Base-by-base conservation (phyloP, 2,113 vertebrate species). In the Lycaon pictus region DNA sequence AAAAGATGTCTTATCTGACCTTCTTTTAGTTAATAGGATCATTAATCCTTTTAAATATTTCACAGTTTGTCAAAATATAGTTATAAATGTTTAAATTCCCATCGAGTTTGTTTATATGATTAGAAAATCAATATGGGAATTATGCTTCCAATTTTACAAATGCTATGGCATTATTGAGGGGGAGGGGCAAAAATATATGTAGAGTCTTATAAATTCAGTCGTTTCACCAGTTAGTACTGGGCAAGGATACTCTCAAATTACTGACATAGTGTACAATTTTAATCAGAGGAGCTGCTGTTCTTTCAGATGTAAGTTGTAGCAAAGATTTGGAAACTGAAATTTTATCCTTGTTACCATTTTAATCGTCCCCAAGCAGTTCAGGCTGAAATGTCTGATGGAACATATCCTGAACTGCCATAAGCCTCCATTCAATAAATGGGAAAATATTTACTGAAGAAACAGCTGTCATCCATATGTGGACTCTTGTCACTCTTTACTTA, bases 401-500 rank as follows among this genome's bases (percentile, higher is more conserved):
- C 71, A 81, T 96, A 89, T 97, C 97, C 95, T 98, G 96, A 98
- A 97, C 83, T 96, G 90, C 97, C 98, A 98, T 98, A 99, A 99
- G 98, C 98, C 95, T 98, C 79, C 97, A 96, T 98, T 98, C 98
- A 98, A 97, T 97, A 98, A 98, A 98, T 97, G 98, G 81, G 98
- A 98, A 98, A 99, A 99, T 99, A 99, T 99, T 99, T 99, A 99
- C 98, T 98, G 97, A 98, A 96, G 98, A 98, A 98, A 98, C 99
- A 99, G 99, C 98, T 99, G 99, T 98, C 98, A 99, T 97, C 99
- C 98, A 99, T 99, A 99, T 99, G 99, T 98, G 98, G 98, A 99
- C 99, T 99, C 99, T 98, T 98, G 98, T 99, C 98, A 99, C 98
- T 98, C 98, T 98, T 99, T 99, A 99, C 99, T 99, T 99, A 98